A percentile compares a stretch with the other conserved stretches of the same genome.
Conservation (phyloP, 2,797 vertebrate genomes). For the Liasis olivaceus region DNA sequence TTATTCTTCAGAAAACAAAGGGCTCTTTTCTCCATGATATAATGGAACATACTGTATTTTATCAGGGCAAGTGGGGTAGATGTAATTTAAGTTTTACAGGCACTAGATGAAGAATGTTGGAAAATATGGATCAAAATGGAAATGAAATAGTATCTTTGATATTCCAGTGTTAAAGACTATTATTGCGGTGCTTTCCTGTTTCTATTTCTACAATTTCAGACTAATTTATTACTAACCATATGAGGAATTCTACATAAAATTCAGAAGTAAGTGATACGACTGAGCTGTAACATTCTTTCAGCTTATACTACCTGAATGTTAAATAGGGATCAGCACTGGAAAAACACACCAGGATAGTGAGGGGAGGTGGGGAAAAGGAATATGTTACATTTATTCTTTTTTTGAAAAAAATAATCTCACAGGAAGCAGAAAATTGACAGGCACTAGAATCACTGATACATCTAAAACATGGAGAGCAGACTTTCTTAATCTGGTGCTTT, state of each 20-base stretch:
- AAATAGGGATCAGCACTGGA: background rate
- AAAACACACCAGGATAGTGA: background rate
- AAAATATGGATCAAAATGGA: background rate
- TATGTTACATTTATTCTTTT: background rate
- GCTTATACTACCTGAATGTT: background rate
- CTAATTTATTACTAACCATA: background rate
- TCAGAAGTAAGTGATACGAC: background rate
- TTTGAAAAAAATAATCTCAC: background rate
- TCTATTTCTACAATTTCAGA: background rate
- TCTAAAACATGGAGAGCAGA: background rate
- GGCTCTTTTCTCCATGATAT: background rate
- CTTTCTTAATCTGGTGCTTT: no score
- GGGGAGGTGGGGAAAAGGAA: no score
- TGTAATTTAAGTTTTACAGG: background rate
- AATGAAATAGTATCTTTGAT: background rate
- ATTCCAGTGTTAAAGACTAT: background rate
- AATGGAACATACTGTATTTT: background rate
- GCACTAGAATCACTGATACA: background rate
- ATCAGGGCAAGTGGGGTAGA: background rate
- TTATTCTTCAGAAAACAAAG: background rate
- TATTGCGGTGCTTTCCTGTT: background rate
- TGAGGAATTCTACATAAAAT: no score
- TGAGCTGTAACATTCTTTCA: background rate
- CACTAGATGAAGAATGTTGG: background rate
- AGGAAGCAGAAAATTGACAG: background rate